Base-by-base conservation (phyloP, 2,888 invertebrate genomes). In the Acronicta aceris region DNA sequence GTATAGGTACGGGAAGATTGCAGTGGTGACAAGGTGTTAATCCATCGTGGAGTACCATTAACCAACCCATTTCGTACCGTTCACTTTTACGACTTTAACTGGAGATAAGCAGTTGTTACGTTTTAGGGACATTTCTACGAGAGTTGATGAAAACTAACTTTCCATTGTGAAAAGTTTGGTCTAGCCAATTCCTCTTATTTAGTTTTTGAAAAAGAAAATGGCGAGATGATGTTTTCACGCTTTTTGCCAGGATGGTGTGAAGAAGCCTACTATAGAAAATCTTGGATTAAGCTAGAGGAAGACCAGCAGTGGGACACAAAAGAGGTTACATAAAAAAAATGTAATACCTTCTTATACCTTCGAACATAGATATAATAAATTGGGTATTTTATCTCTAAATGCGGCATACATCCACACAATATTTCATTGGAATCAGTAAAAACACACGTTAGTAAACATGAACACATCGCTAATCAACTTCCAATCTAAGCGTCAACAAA, bases 81-180 rank as follows among this genome's bases (percentile, higher is more conserved):
- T 68, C 62, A 51, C 36, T 68, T 77, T 78, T 71, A 76, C 69
- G 65, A 78, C 65, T 71, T 59, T 33, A 60, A 52, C 65, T 60
- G 60, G 10, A 75, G 78, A 78, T 72, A 78, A 75, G 59, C 59
- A 61, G 57, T 78, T 59, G 65, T 71, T 75, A 71, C 43, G 53
- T 42, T 67, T 67, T 70, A 58, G 57, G 50, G 60, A 60, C 42
- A 27, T 41, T 48, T 73, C 51, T 58, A 21, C 16, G 46, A 43
- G 42, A 33, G 1, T 12, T 73, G 43, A 68, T 67, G 43, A 53
- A 42, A 53, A 46, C 41, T n/a, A 53, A 46, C 36, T 10, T 21
- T 40, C 15, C 5, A 4, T 5, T 9, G 30, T 30, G 9, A 30
- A 30, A 30, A 9, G 9, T 30, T 3, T 33, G 12, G 12, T 33